Evolutionary conservation across 23 tunicate genomes (phyloP).

Genomic region (Trididemnum miniatum): DNA sequence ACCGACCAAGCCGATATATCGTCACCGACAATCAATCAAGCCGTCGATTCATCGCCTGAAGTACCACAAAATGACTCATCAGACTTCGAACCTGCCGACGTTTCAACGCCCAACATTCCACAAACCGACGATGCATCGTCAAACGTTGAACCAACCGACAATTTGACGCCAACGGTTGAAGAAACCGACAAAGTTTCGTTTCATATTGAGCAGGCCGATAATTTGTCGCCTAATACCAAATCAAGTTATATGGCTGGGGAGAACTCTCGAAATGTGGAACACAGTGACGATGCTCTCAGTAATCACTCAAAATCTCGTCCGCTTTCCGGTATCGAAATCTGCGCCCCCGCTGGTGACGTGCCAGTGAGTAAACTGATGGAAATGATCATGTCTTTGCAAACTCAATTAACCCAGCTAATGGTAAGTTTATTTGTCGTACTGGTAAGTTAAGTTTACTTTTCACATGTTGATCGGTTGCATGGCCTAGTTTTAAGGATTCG

Average conservation of each 20-base stretch:
- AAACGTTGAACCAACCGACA: background rate
- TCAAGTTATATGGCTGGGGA: background rate
- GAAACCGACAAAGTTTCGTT: background rate
- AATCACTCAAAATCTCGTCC: conserved; percentile 35
- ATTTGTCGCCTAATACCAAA: background rate
- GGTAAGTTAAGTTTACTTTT: no score
- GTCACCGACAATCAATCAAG: background rate
- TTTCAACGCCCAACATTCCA: background rate
- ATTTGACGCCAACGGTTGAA: background rate
- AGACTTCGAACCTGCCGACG: no score
- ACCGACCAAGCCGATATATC: background rate
- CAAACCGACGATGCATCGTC: background rate
- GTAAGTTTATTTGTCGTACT: conserved; percentile 26
- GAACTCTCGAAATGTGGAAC: background rate
- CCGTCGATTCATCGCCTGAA: background rate
- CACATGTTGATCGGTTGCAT: no score
- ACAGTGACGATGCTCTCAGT: background rate
- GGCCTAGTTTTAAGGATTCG: no score
- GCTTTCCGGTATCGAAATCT: conserved; percentile 15
- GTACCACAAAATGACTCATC: background rate
- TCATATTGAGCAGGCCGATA: background rate
- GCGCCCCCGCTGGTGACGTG: conserved; percentile 18
- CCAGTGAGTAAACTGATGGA: conserved; percentile 48
- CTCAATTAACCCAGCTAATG: conserved; percentile 59
- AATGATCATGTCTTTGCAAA: conserved; percentile 38